Base-by-base conservation (phyloP, 2,113 vertebrate species). In the Rhadina sibilatrix region DNA sequence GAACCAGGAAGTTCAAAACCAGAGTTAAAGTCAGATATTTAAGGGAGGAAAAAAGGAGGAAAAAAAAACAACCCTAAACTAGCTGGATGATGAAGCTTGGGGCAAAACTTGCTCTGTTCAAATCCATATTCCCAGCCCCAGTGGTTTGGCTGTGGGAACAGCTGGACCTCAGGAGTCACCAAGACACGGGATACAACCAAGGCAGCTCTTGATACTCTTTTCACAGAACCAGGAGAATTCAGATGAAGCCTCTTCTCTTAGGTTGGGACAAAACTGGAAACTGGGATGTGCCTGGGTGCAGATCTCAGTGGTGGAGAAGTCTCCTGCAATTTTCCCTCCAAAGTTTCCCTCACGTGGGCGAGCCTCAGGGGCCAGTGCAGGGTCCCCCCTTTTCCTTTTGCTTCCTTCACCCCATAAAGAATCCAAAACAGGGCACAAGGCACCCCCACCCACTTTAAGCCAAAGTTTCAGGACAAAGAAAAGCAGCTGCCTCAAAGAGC, bases 41-140 rank as follows among this genome's bases (percentile, higher is more conserved):
- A n/a, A 52, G 37, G 2, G 3, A 28, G 11, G 1, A 2, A 15
- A 35, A 46, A 17, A 5, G 1, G 8, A 5, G 4, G 1, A 9
- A 11, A 19, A 28, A 35, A 28, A 24, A 14, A 0, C 0, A 1
- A 3, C 1, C 1, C 4, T 1, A 76, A 66, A 11, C 1, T 2
- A 38, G 12, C 8, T 44, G 64, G 35, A 59, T 37, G 21, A 17
- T 16, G 35, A 40, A 2, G 3, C 54, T 28, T 78, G 42, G 28
- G 31, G 5, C 25, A 78, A 68, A 25, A 50, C 42, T 94, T 91
- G 31, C 33, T 54, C 30, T 76, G 9, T 22, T 44, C 21, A 59
- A 64, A 72, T 56, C 14, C 3, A 3, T 14, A 75, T 7, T 33
- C 7, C 4, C 60, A 82, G 16, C 22, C 35, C 38, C 33, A 35